phyloP scores from a whole-genome alignment of 1,140 invertebrate species.

The Hormaphis cornu region DNA sequence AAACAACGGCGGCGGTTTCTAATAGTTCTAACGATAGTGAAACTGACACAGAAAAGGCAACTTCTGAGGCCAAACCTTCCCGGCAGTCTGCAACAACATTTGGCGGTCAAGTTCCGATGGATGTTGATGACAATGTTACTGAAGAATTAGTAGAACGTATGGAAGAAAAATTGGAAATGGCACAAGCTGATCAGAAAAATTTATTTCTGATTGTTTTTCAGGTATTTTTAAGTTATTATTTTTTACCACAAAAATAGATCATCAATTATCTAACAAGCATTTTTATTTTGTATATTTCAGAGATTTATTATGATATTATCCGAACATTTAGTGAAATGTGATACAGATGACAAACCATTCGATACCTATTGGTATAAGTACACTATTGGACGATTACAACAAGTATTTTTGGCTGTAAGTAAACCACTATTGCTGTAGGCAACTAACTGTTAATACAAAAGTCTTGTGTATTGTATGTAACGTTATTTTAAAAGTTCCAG shows the following conservation, averaged over 20 bases:
- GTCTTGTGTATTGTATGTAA: too few species aligned
- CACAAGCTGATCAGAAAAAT: slow-evolving; percentile 93
- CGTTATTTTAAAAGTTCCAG: neutral
- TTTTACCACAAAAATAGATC: neutral
- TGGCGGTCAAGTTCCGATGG: slow-evolving; percentile 27
- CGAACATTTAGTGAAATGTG: slow-evolving; percentile 86
- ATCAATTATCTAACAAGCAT: too few species aligned
- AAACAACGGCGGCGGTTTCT: slow-evolving; percentile 66
- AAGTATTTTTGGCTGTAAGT: slow-evolving; percentile 88
- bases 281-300: slow-evolving; percentile 43
- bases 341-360: slow-evolving; percentile 84
- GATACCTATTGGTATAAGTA: slow-evolving; percentile 95
- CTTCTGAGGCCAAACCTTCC: slow-evolving; percentile 5
- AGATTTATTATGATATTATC: slow-evolving; percentile 97
- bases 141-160: slow-evolving; percentile 86
- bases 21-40: slow-evolving; percentile 60
- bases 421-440: too few species aligned
- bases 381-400: slow-evolving; percentile 87
- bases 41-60: slow-evolving; percentile 44
- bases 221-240: slow-evolving; percentile 42
- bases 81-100: neutral
- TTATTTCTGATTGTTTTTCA: slow-evolving; percentile 96
- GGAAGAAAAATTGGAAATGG: slow-evolving; percentile 89
- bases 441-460: too few species aligned
- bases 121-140: slow-evolving; percentile 63